Evolutionary conservation across 2,888 invertebrate genomes (phyloP).

Genomic region (Megaustenia siamemsis): DNA sequence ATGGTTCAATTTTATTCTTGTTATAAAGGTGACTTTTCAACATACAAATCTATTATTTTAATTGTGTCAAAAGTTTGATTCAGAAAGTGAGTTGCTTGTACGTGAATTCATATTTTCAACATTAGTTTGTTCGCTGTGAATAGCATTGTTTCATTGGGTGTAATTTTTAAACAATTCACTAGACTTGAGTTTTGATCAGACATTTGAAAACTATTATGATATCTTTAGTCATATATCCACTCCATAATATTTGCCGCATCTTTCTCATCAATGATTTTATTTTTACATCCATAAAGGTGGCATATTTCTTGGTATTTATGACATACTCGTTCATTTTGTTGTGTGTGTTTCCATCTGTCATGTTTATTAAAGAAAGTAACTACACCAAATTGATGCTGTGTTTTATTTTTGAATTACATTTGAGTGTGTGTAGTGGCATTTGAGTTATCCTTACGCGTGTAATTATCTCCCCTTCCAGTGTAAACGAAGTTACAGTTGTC

Average conservation of each 20-base stretch:
- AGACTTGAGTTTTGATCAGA: not conserved
- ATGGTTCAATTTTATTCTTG: no score
- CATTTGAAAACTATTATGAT: not conserved
- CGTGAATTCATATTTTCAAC: not conserved
- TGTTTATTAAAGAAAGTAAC: no score
- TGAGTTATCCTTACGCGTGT: no score
- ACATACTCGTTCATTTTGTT: not conserved
- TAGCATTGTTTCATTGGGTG: slow-evolving; percentile 11
- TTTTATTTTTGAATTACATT: no score
- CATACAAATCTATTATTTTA: no score
- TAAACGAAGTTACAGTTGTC: no score
- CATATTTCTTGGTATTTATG: slow-evolving; percentile 1
- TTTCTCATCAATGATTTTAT: not conserved
- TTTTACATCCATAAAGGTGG: not conserved
- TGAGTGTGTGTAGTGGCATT: no score
- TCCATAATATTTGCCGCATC: not conserved
- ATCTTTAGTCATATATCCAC: not conserved
- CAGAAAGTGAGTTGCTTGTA: not conserved
- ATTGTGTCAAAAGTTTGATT: not conserved
- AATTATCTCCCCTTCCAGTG: no score
- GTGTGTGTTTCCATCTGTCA: not conserved
- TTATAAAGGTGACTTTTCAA: no score
- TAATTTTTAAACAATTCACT: not conserved
- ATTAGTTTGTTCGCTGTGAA: slow-evolving; percentile 27
- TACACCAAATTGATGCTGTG: no score